These are phyloP conservation scores for Chaetophractus vellerosus DNA, from an alignment of 2,797 vertebrate genomes.

Conservation along the genomic window DNA sequence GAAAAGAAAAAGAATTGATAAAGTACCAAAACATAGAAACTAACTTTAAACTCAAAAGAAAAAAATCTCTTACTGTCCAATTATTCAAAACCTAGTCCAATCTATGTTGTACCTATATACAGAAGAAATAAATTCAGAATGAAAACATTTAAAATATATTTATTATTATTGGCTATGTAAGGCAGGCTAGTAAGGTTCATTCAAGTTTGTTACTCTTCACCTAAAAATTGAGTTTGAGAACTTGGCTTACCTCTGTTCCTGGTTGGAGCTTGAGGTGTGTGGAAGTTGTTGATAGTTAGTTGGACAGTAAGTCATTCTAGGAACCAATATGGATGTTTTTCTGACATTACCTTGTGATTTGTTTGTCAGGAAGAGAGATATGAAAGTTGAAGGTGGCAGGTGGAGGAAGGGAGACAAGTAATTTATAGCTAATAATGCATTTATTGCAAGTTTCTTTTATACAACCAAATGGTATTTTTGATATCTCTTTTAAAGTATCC, in stretches of 20 bases:
- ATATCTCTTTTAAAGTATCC: neutral
- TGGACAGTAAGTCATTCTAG: neutral
- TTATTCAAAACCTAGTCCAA: constrained; percentile 38
- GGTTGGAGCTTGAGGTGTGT: neutral
- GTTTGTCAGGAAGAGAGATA: neutral
- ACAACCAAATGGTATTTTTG: neutral
- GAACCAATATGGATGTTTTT: constrained; percentile 19
- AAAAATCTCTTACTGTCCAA: neutral
- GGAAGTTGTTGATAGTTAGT: neutral
- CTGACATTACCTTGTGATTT: neutral
- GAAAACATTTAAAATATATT: neutral
- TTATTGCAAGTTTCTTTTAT: constrained; percentile 11
- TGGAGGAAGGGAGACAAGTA: neutral
- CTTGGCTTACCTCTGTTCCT: neutral
- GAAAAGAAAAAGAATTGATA: constrained; percentile 43
- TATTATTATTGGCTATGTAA: neutral
- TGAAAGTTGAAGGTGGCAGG: neutral
- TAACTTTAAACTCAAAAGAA: constrained; percentile 39
- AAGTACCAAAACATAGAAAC: constrained; percentile 37
- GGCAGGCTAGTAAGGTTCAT: neutral
- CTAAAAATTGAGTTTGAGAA: constrained; percentile 37
- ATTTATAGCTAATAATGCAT: neutral
- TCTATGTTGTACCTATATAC: neutral
- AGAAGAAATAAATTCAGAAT: constrained; percentile 41
- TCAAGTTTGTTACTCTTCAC: constrained; percentile 12